Conservation (phyloP, 2,888 invertebrate species). For the Drosophila birchii region DNA sequence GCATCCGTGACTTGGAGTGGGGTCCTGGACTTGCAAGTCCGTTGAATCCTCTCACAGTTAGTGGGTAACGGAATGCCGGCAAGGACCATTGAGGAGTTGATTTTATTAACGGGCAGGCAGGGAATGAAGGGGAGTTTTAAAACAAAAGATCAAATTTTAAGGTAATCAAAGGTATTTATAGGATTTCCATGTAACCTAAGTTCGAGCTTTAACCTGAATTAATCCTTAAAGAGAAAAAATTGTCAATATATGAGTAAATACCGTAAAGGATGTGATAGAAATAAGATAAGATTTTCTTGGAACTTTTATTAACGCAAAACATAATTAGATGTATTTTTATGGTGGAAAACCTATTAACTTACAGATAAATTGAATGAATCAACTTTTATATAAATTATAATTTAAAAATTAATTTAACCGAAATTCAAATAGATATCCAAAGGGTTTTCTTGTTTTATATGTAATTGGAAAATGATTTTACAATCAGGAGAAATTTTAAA, state of each 20-base stretch:
- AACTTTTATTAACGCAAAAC: too few relatives aligned
- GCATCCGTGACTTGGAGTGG: not conserved
- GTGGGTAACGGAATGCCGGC: constrained; percentile 22
- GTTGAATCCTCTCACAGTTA: constrained; percentile 22
- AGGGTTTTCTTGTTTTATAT: too few relatives aligned
- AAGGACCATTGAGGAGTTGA: constrained; percentile 29
- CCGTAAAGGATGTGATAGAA: too few relatives aligned
- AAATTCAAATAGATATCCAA: too few relatives aligned
- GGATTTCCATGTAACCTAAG: not conserved
- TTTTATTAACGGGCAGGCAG: constrained; percentile 8
- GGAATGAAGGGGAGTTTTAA: constrained; percentile 1
- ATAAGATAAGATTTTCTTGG: too few relatives aligned
- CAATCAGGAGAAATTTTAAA: not conserved
- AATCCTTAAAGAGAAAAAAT: not conserved
- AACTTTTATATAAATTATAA: too few relatives aligned
- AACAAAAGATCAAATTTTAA: constrained; percentile 14
- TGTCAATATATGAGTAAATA: too few relatives aligned
- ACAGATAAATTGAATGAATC: too few relatives aligned
- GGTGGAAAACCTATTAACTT: too few relatives aligned
- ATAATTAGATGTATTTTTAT: too few relatives aligned
- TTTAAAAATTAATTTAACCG: too few relatives aligned
- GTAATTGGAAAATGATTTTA: too few relatives aligned
- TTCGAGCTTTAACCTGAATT: not conserved
- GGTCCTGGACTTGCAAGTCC: constrained; percentile 5
- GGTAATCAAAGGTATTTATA: constrained; percentile 2